Percentiles rank a stretch among this genome's conserved stretches.
phyloP scores from a whole-genome alignment of 2,888 invertebrate species.

The Nowickia ferox region DNA sequence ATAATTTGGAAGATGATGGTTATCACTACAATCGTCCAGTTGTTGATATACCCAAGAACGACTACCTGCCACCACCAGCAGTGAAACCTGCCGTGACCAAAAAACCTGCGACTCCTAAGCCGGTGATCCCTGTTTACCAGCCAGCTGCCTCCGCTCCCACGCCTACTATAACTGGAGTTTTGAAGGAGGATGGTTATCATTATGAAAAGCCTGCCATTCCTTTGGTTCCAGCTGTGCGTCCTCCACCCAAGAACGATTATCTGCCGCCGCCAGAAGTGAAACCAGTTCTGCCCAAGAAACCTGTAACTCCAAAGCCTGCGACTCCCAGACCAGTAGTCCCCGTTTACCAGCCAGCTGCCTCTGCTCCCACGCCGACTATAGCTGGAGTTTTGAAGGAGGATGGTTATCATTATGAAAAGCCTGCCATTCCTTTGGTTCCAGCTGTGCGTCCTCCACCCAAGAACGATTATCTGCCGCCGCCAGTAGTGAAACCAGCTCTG shows the following conservation, averaged over 20 bases:
- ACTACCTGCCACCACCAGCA: too few relatives aligned
- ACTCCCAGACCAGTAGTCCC: slow-evolving; percentile 45
- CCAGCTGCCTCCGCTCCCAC: slow-evolving; percentile 49
- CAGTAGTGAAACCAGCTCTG: neutral
- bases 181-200: slow-evolving; percentile 46
- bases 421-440: slow-evolving; percentile 31
- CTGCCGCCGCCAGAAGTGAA: slow-evolving; percentile 5
- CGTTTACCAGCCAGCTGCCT: slow-evolving; percentile 41
- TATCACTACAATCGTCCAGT: slow-evolving; percentile 77
- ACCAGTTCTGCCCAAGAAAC: neutral
- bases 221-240: slow-evolving; percentile 35
- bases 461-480: neutral
- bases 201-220: slow-evolving; percentile 32
- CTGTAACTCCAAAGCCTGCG: too few relatives aligned
- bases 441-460: slow-evolving; percentile 22
- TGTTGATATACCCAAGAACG: slow-evolving; percentile 75
- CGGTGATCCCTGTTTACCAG: slow-evolving; percentile 40
- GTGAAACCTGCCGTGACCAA: too few relatives aligned
- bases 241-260: neutral
- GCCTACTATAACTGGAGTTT: slow-evolving; percentile 20
- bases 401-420: slow-evolving; percentile 46
- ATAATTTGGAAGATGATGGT: slow-evolving; percentile 79
- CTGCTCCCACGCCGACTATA: slow-evolving; percentile 29
- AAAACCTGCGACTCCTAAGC: neutral
- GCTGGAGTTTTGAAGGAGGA: slow-evolving; percentile 35